These are phyloP conservation scores for Hycleus phaleratus DNA, from an alignment of 1,140 invertebrate species.

Conservation along the genomic window DNA sequence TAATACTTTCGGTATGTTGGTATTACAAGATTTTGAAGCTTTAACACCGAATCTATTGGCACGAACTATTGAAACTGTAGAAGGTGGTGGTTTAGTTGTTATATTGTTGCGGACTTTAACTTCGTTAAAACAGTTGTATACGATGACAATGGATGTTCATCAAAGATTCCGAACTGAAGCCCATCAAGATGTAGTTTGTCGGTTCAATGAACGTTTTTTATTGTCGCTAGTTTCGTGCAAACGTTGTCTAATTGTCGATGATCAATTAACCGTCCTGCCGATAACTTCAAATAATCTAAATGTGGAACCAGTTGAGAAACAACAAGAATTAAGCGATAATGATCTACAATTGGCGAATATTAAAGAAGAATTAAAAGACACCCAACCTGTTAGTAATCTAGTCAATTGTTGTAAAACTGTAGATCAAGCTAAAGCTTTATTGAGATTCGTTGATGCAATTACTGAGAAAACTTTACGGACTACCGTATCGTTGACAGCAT, in stretches of 20 bases:
- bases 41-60: constrained; percentile 97
- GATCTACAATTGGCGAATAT: constrained; percentile 57
- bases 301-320: constrained; percentile 60
- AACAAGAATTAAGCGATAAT: constrained; percentile 38
- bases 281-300: constrained; percentile 82
- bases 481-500: constrained; percentile 92
- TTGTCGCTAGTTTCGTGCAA: constrained; percentile 83
- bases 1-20: constrained; percentile 95
- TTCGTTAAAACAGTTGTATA: constrained; percentile 91
- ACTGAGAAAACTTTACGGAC: constrained; percentile 86
- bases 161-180: constrained; percentile 88
- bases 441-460: constrained; percentile 92
- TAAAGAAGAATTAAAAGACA: constrained; percentile 69
- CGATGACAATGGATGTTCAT: constrained; percentile 99
- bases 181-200: constrained; percentile 81
- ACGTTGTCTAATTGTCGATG: constrained; percentile 88
- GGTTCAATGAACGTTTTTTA: constrained; percentile 97
- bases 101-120: constrained; percentile 77
- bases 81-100: constrained; percentile 93
- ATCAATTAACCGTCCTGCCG: constrained; percentile 86
- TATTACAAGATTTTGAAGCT: constrained; percentile 98
- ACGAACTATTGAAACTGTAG: constrained; percentile 95
- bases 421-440: constrained; percentile 87
- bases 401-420: constrained; percentile 87
- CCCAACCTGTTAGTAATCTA: constrained; percentile 84